Percentiles rank a stretch among this genome's conserved stretches.
Conservation (phyloP, 92 coral and sea anemone genomes). For the Palythoa caribaeorum region DNA sequence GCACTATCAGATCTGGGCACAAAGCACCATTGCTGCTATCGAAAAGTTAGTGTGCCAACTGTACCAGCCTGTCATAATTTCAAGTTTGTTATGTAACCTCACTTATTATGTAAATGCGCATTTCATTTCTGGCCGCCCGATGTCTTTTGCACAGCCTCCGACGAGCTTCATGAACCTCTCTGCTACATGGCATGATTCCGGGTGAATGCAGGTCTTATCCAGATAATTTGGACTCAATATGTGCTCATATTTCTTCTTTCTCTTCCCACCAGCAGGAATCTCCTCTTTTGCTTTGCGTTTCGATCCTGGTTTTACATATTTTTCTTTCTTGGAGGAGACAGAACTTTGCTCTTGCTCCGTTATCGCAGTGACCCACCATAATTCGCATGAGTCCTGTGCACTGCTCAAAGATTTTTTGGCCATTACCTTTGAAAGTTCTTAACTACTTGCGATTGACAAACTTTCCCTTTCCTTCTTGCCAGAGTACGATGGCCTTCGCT, state of each 20-base stretch:
- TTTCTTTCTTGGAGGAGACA: slow-evolving; percentile 48
- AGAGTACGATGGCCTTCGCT: no score
- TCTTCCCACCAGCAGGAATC: slow-evolving; percentile 43
- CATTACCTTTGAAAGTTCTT: slow-evolving; percentile 72
- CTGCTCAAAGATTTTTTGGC: slow-evolving; percentile 91
- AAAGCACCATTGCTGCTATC: no score
- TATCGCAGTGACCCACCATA: slow-evolving; percentile 34
- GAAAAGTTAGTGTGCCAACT: no score
- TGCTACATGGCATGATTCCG: slow-evolving; percentile 88
- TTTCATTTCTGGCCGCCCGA: slow-evolving; percentile 78
- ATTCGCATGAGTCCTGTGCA: slow-evolving; percentile 92
- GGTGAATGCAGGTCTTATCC: slow-evolving; percentile 94
- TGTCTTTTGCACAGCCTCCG: slow-evolving; percentile 59
- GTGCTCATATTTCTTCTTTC: slow-evolving; percentile 58
- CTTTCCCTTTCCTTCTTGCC: no score
- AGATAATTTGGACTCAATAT: slow-evolving; percentile 57
- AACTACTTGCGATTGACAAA: no score
- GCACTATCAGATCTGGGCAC: no score
- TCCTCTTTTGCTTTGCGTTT: slow-evolving; percentile 67
- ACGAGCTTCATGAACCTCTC: slow-evolving; percentile 76
- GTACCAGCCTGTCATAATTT: no score
- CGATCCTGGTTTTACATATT: slow-evolving; percentile 47
- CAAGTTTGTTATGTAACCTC: no score
- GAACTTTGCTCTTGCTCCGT: neutral
- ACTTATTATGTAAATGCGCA: slow-evolving; percentile 37